These are phyloP conservation scores for Argya squamiceps DNA, from an alignment of 2,797 vertebrate genomes.

Conservation along the genomic window DNA sequence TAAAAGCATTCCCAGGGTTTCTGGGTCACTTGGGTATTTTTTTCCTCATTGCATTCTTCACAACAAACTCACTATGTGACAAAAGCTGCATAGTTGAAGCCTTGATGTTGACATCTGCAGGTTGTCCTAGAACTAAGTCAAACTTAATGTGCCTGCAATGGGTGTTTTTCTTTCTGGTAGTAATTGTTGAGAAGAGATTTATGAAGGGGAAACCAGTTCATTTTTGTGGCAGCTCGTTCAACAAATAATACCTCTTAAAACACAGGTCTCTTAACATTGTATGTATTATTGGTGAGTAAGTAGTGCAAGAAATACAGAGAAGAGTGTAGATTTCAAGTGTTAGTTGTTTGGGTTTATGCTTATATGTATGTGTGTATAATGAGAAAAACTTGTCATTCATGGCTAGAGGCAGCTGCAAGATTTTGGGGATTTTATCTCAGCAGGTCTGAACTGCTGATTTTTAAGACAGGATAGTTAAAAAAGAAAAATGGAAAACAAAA, in stretches of 20 bases:
- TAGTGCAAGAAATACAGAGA: not conserved
- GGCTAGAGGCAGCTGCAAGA: not conserved
- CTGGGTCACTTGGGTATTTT: not conserved
- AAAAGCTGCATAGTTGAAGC: not conserved
- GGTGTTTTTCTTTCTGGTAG: not conserved
- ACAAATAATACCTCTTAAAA: not conserved
- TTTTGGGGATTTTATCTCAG: not conserved
- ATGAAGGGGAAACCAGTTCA: not conserved
- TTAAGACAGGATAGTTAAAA: not conserved
- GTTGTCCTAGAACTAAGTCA: not conserved
- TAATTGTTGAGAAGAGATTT: not conserved
- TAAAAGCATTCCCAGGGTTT: not conserved
- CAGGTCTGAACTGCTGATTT: not conserved
- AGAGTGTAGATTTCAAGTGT: not conserved
- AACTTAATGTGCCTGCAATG: not conserved
- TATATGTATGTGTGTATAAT: not conserved
- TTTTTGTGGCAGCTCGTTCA: not conserved
- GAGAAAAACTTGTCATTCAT: not conserved
- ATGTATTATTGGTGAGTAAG: not conserved
- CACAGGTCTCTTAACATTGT: accelerated
- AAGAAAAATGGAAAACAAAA: not conserved
- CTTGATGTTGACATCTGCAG: not conserved
- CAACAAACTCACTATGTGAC: not conserved
- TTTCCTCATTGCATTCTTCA: not conserved
- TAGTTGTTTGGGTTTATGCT: not conserved